A percentile compares a stretch with the other conserved stretches of the same genome.
Conservation (phyloP, 2,797 vertebrate species). For the Picus viridis region DNA sequence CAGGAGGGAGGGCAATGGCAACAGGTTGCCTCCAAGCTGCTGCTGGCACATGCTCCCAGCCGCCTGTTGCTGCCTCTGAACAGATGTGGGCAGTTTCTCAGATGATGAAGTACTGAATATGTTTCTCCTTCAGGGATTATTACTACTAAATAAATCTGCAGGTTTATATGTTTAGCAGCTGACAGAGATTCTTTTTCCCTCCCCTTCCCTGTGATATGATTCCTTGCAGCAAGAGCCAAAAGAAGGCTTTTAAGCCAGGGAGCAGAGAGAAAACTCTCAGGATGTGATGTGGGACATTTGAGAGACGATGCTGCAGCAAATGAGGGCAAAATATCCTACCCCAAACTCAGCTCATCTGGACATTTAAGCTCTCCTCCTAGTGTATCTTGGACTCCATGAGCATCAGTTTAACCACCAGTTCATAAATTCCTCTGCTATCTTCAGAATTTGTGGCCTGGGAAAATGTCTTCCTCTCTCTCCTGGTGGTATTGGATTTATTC, state of each 20-base stretch:
- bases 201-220: neutral
- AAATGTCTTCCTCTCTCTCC: slow-evolving; percentile 45
- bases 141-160: slow-evolving; percentile 68
- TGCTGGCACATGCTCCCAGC: slow-evolving; percentile 33
- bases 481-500: slow-evolving; percentile 38
- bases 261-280: neutral
- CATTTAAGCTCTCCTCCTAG: slow-evolving; percentile 6
- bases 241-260: slow-evolving; percentile 37
- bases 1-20: neutral
- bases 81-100: slow-evolving; percentile 69
- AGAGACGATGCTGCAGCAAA: neutral
- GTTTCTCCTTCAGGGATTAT: slow-evolving; percentile 66
- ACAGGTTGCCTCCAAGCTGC: slow-evolving; percentile 21
- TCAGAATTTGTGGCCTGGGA: slow-evolving; percentile 57
- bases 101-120: slow-evolving; percentile 68
- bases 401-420: slow-evolving; percentile 48
- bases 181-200: slow-evolving; percentile 55
- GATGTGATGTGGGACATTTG: slow-evolving; percentile 32
- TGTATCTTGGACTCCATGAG: slow-evolving; percentile 16
- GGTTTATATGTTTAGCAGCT: slow-evolving; percentile 73
- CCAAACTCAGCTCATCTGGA: slow-evolving; percentile 28
- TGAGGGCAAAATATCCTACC: slow-evolving; percentile 45
- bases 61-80: slow-evolving; percentile 50
- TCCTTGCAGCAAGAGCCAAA: slow-evolving; percentile 50
- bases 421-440: slow-evolving; percentile 65